Base-by-base conservation (phyloP, 2,113 vertebrate genomes). In the Hucho hucho region DNA sequence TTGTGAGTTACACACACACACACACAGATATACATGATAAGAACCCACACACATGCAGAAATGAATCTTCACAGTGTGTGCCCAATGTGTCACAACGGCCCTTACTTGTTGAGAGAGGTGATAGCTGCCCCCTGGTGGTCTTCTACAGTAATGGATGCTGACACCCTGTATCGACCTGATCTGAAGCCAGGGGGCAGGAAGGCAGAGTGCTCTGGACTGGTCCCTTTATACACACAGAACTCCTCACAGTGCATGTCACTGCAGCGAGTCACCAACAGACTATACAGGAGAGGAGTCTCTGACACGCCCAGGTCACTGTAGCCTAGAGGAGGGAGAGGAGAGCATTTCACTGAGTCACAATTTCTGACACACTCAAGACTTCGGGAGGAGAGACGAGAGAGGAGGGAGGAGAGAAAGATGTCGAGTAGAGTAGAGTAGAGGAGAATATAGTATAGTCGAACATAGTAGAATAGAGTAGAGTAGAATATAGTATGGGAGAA, bases 221-320 rank as follows among this genome's bases (percentile, higher is more conserved):
- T 97, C 77, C 98, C 98, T 85, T 95, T 97, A 83, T 99, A 99
- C 18, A 98, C 87, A 0, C 94, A 96, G 90, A 98, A 97, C 69
- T 98, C 95, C 4, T 98, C 94, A 0, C 95, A 95, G 89, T 94
- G 92, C 5, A 80, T 77, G 0, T 78, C 84, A 0, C 83, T 88
- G 84, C 83, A 95, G 63, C 97, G 97, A 0, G 78, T 90, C 6
- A 93, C 92, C 84, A 95, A 78, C 68, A 99, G 88, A 70, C 93
- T 95, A 49, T 96, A 99, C 5, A 99, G 93, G 83, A 98, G 89
- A 0, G 95, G 95, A 0, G 93, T 94, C 4, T 93, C 91, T 0
- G 87, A 84, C 0, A 96, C 94, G 14, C 97, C 97, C 0, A 90
- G 87, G 70, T 98, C 97, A 26, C 86, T 87, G 94, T 97, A 99